Percentiles rank a stretch among this genome's conserved stretches.
These are phyloP conservation scores for Nymphalis polychloros DNA, from an alignment of 2,888 invertebrate genomes.

Conservation along the genomic window DNA sequence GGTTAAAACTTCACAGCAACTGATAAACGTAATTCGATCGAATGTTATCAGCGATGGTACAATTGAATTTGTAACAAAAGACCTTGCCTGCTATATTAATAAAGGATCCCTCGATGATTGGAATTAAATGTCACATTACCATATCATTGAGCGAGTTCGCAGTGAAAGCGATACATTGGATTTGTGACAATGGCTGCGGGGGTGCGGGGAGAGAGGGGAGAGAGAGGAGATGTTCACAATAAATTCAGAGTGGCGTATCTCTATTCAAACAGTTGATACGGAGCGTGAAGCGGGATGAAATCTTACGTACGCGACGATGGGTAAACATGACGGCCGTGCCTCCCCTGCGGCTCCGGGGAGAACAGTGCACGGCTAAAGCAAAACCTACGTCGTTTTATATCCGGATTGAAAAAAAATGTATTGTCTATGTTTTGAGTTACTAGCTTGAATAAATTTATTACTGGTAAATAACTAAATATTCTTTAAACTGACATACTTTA, in stretches of 20 bases:
- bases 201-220: slow-evolving; percentile 40
- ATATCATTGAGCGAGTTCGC: slow-evolving; percentile 68
- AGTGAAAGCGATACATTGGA: slow-evolving; percentile 78
- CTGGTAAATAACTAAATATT: not conserved
- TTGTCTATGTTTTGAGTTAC: not conserved
- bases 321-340: slow-evolving; percentile 62
- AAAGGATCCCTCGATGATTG: slow-evolving; percentile 58
- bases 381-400: slow-evolving; percentile 28
- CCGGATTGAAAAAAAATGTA: slow-evolving; percentile 2
- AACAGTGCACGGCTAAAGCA: slow-evolving; percentile 28
- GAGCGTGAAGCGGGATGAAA: slow-evolving; percentile 65
- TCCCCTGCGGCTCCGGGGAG: slow-evolving; percentile 22
- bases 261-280: slow-evolving; percentile 80
- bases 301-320: slow-evolving; percentile 70
- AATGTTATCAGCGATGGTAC: slow-evolving; percentile 29
- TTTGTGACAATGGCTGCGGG: slow-evolving; percentile 67
- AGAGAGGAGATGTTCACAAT: slow-evolving; percentile 61
- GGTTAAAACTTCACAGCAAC: not conserved
- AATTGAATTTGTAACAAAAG: slow-evolving; percentile 39
- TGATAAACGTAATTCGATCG: not conserved
- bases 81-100: slow-evolving; percentile 47
- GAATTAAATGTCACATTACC: slow-evolving; percentile 79
- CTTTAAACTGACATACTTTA: not conserved
- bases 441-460: not conserved
- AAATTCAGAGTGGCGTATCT: slow-evolving; percentile 75